Evolutionary conservation across 2,888 invertebrate species (phyloP).

Genomic region (Unio pictorum): DNA sequence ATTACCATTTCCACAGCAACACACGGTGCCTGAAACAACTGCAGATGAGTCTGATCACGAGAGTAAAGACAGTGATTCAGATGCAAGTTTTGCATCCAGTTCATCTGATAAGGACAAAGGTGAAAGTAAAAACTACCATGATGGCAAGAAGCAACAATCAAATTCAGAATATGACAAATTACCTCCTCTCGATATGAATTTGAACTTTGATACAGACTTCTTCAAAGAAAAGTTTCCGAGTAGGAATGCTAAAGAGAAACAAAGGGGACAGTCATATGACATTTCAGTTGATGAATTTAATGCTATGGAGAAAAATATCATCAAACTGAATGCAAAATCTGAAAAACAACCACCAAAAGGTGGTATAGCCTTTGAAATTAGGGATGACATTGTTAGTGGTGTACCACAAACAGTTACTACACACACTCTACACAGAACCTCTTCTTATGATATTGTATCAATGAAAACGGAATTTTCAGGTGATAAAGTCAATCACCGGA

Average conservation of each 20-base stretch:
- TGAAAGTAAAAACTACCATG: too few species aligned
- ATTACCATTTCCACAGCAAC: constrained; percentile 1
- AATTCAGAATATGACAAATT: neutral
- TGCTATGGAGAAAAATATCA: constrained; percentile 35
- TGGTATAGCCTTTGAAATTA: constrained; percentile 54
- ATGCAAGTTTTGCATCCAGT: neutral
- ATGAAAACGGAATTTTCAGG: constrained; percentile 12
- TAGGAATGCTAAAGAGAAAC: constrained; percentile 39
- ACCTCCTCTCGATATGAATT: constrained; percentile 32
- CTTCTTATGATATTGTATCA: constrained; percentile 25
- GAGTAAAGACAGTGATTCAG: neutral
- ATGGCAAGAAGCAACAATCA: too few species aligned
- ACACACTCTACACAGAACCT: constrained; percentile 29
- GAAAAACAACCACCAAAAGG: constrained; percentile 27
- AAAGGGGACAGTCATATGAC: constrained; percentile 46
- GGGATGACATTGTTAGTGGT: constrained; percentile 51
- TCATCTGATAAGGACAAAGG: constrained; percentile 3
- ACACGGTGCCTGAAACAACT: neutral
- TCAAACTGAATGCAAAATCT: constrained; percentile 20
- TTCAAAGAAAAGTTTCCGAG: constrained; percentile 40
- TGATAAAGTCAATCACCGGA: constrained; percentile 23
- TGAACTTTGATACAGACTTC: constrained; percentile 37
- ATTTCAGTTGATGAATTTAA: constrained; percentile 48
- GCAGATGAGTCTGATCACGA: neutral
- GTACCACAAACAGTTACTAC: constrained; percentile 32